Percentiles rank a stretch among this genome's conserved stretches.
phyloP scores from a whole-genome alignment of 2,888 invertebrate genomes.

The Drosophila kuntzei region DNA sequence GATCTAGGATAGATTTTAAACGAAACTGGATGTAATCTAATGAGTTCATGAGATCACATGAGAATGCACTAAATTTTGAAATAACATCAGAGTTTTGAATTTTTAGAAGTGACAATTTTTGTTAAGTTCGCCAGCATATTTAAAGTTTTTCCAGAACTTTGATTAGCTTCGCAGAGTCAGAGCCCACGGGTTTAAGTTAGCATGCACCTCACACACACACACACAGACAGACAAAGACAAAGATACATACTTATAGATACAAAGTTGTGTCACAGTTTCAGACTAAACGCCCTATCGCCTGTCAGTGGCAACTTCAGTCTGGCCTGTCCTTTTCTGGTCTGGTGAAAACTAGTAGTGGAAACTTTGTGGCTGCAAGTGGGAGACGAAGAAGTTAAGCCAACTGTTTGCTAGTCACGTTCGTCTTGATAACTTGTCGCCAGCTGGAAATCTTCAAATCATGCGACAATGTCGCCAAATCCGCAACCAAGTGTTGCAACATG shows the following conservation, averaged over 20 bases:
- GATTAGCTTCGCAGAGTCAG: constrained; percentile 34
- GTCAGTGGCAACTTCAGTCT: constrained; percentile 29
- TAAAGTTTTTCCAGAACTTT: constrained; percentile 37
- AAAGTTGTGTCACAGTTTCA: constrained; percentile 44
- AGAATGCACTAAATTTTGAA: too few relatives aligned
- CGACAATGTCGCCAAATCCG: constrained; percentile 78
- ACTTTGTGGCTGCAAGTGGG: constrained; percentile 19
- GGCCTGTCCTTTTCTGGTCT: background rate
- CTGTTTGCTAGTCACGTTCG: constrained; percentile 79
- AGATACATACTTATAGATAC: background rate
- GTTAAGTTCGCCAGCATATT: constrained; percentile 5
- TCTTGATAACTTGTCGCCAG: constrained; percentile 80
- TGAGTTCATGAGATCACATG: background rate
- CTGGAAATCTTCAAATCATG: constrained; percentile 76
- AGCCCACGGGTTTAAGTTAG: constrained; percentile 23
- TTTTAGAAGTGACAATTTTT: background rate
- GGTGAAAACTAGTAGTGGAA: constrained; percentile 11
- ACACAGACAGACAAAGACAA: background rate
- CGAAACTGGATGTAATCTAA: background rate
- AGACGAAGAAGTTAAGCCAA: constrained; percentile 67
- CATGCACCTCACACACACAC: constrained; percentile 11
- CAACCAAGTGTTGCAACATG: constrained; percentile 73
- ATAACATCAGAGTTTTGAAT: background rate
- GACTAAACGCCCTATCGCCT: constrained; percentile 51
- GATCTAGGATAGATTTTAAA: background rate